phyloP scores from a whole-genome alignment of 1,140 invertebrate genomes.

The Brachionus sp. region DNA sequence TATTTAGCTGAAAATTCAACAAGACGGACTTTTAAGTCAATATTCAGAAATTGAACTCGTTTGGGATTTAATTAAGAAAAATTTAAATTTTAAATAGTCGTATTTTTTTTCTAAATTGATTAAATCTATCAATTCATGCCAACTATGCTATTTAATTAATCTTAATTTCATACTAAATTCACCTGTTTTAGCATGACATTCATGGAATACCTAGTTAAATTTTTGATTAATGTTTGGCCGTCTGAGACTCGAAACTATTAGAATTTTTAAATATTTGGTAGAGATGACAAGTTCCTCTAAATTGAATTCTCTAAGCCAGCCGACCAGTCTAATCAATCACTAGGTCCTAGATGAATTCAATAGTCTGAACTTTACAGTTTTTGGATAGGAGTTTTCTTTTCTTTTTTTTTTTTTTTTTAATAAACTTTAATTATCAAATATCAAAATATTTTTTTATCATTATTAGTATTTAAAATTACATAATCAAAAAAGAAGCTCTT shows the following conservation, averaged over 20 bases:
- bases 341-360: background rate
- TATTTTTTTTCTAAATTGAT: background rate
- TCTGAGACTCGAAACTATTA: background rate
- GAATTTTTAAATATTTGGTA: background rate
- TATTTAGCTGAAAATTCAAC: constrained; percentile 1
- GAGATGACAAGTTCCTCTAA: background rate
- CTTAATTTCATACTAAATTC: background rate
- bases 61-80: constrained; percentile 10
- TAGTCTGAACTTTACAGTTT: background rate
- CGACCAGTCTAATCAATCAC: background rate
- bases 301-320: background rate
- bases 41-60: background rate
- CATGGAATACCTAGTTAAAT: background rate
- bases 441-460: too few relatives aligned
- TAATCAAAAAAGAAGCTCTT: background rate
- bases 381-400: background rate
- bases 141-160: background rate
- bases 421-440: too few relatives aligned
- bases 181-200: constrained; percentile 1
- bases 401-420: too few relatives aligned
- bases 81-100: background rate
- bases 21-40: background rate
- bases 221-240: constrained; percentile 1
- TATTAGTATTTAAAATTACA: too few relatives aligned
- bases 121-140: background rate